Evolutionary conservation across 2,113 vertebrate species (phyloP), one percentile per base, ranked within the genome.

Genomic region (Baryphthengus martii): DNA sequence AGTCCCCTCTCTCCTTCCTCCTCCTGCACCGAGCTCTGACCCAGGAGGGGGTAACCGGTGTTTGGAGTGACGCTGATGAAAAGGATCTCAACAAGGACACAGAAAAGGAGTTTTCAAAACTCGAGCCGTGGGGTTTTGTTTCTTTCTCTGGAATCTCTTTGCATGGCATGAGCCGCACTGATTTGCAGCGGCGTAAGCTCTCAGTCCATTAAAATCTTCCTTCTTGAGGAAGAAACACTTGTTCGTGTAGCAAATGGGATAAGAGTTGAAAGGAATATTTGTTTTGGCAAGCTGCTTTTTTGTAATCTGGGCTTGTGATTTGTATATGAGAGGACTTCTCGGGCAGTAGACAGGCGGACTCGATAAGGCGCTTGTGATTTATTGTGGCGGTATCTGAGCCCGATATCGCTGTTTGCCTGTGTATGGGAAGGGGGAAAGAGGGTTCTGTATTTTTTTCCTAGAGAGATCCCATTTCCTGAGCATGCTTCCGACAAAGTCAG

Each of bases 381-480:
- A 94, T 92, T 90, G 88, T 63, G 93, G 75, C 1, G 80, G 84
- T 81, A 82, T 76, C 95, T 61, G 84, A 88, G 82, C 73, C 42
- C 4, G 42, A 76, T 93, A 89, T n/a, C 21, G 7, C 53, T 2
- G 0, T 71, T 75, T 17, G 77, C 9, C 3, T 88, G 75, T 73
- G 26, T 4, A 14, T 94, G 31, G 90, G 71, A 81, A 79, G 82
- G 89, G 83, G 73, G 17, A 65, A 83, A 80, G 62, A 89, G 90
- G 96, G 93, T 84, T 71, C 62, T 71, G 85, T 8, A 16, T 23
- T 63, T 77, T 53, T 33, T 63, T 40, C 66, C n/a, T 29, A 35
- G 79, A 96, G 94, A 92, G 77, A 76, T 71, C 81, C 94, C 85
- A 63, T 88, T 97, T 98, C 97, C 95, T 91, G 47, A 97, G 91